Evolutionary conservation across 2,797 vertebrate species (phyloP), one percentile per base, ranked within the genome.

Genomic region (Lepus townsendii): DNA sequence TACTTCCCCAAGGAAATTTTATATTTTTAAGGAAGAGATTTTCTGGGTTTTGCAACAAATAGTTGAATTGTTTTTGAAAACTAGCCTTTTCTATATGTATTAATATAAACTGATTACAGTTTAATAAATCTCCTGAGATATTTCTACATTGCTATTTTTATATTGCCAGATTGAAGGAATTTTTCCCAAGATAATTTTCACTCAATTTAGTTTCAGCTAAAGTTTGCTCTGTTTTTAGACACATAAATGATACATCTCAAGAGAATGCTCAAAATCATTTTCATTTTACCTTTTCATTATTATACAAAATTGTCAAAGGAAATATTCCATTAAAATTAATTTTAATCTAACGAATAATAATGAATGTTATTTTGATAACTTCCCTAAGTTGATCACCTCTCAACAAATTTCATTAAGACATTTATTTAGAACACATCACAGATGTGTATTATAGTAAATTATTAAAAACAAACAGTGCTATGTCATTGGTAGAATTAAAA

Each of bases 311-410:
- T 92, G 77, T 93, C 35, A 89, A 96, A 89, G 62, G 14, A 94
- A 96, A 79, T 92, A 75, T 85, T 62, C 63, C 4, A 96, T 91
- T 96, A 94, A 27, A 96, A 96, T 80, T 91, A 84, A 95, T 72
- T 97, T 96, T 87, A 95, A 86, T 69, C 22, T 94, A 93, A 54
- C 92, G 14, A 97, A 94, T 91, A 94, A 95, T 90, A 88, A 95
- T 71, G n/a, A 95, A 0, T 83, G 30, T 20, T 84, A 52, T 90
- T 94, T 93, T 93, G 60, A 38, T 47, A 78, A 16, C 17, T 69
- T 20, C 50, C 11, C 35, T 10, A 63, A 95, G 69, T 7, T 47
- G 8, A 92, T 30, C n/a, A 93, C 32, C 24, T 93, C 60, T 52
- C 63, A 96, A 73, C 30, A 92, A 86, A 83, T 35, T 72, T 80